phyloP scores from a whole-genome alignment of 1,140 invertebrate species.

The Drosophila kohkoa region DNA sequence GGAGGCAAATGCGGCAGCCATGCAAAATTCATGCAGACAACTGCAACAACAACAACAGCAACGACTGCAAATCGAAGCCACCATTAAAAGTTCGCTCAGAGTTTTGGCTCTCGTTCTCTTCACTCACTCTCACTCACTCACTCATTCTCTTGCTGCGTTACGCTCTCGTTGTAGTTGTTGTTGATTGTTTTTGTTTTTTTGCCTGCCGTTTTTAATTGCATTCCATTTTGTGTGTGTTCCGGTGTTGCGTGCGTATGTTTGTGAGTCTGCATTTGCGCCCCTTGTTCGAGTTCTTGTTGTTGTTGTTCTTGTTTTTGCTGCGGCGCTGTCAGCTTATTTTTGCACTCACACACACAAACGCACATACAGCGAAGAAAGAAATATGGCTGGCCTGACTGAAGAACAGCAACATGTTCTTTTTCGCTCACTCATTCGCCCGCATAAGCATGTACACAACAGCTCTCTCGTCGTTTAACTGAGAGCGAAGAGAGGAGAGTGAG shows the following conservation, averaged over 20 bases:
- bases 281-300: slow-evolving; percentile 20
- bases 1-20: slow-evolving; percentile 54
- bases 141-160: background rate
- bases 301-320: slow-evolving; percentile 20
- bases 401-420: slow-evolving; percentile 54
- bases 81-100: slow-evolving; percentile 68
- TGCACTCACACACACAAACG: slow-evolving; percentile 6
- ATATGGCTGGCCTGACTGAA: slow-evolving; percentile 54
- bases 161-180: slow-evolving; percentile 16
- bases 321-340: slow-evolving; percentile 48
- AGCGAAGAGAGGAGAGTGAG: slow-evolving; percentile 8
- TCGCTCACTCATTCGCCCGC: background rate
- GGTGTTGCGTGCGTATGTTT: slow-evolving; percentile 22
- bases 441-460: slow-evolving; percentile 14
- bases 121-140: slow-evolving; percentile 10
- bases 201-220: slow-evolving; percentile 81
- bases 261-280: slow-evolving; percentile 34
- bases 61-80: slow-evolving; percentile 68
- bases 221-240: slow-evolving; percentile 66
- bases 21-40: slow-evolving; percentile 67
- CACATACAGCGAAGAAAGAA: slow-evolving; percentile 46
- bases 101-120: slow-evolving; percentile 13
- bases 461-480: background rate
- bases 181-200: slow-evolving; percentile 66
- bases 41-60: slow-evolving; percentile 30